A percentile compares a stretch with the other conserved stretches of the same genome.
These are phyloP conservation scores for Orius insidiosus DNA, from an alignment of 1,140 invertebrate genomes.

Conservation along the genomic window DNA sequence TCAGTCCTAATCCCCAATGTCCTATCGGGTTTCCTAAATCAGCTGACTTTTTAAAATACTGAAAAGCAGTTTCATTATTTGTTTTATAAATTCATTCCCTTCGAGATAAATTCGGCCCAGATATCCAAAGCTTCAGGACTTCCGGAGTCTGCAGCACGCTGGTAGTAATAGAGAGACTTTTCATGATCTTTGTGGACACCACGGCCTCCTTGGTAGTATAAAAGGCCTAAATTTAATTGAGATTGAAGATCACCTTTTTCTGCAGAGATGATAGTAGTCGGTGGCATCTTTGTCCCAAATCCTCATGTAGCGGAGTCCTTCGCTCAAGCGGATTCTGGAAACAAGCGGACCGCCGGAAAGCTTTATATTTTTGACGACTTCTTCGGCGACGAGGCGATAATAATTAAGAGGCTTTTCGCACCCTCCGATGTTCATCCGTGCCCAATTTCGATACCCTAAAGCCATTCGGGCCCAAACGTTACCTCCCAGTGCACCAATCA, in stretches of 20 bases:
- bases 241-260: slow-evolving; percentile 96
- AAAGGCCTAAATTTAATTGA: slow-evolving; percentile 75
- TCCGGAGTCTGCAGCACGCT: slow-evolving; percentile 80
- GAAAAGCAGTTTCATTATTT: slow-evolving; percentile 72
- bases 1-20: slow-evolving; percentile 85
- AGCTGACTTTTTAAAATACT: slow-evolving; percentile 87
- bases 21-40: slow-evolving; percentile 90
- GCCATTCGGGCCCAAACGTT: slow-evolving; percentile 88
- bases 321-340: slow-evolving; percentile 69
- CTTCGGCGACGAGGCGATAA: slow-evolving; percentile 77
- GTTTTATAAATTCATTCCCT: slow-evolving; percentile 77
- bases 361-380: slow-evolving; percentile 68
- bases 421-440: slow-evolving; percentile 57
- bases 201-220: slow-evolving; percentile 94
- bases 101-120: slow-evolving; percentile 92
- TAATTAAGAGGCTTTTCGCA: slow-evolving; percentile 77
- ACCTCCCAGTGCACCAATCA: slow-evolving; percentile 71
- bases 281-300: slow-evolving; percentile 86
- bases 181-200: slow-evolving; percentile 84
- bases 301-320: slow-evolving; percentile 60
- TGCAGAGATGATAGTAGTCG: slow-evolving; percentile 89
- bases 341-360: slow-evolving; percentile 71
- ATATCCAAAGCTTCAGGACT: slow-evolving; percentile 88
- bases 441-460: slow-evolving; percentile 71
- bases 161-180: slow-evolving; percentile 82